These are phyloP conservation scores for Erithacus rubecula DNA, from an alignment of 2,797 vertebrate genomes.

Conservation along the genomic window DNA sequence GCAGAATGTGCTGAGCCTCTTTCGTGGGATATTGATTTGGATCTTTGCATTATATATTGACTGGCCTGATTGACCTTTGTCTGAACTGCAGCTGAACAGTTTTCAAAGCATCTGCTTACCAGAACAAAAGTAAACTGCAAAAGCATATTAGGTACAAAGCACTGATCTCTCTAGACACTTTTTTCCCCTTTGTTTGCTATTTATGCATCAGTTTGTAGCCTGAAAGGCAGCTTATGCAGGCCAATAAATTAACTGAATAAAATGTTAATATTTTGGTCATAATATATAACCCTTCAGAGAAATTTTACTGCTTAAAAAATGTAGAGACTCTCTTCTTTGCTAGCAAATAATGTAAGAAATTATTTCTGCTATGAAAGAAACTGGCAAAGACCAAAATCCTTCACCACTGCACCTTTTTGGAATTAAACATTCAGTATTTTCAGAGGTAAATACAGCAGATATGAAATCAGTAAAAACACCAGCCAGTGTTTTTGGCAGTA, in stretches of 20 bases:
- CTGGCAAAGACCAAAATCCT: not conserved
- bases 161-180: conserved; percentile 14
- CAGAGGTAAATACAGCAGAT: not conserved
- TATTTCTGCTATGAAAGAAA: not conserved
- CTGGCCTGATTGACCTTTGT: conserved; percentile 37
- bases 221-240: not conserved
- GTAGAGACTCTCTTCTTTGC: not conserved
- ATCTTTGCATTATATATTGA: conserved; percentile 13
- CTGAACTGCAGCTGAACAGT: conserved; percentile 64
- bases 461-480: not conserved
- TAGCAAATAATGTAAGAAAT: not conserved
- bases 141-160: conserved; percentile 59
- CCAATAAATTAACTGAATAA: not conserved
- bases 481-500: not conserved
- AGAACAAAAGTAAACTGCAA: conserved; percentile 65
- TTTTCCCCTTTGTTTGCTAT: conserved; percentile 14
- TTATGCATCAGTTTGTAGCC: conserved; percentile 25
- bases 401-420: not conserved
- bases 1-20: not conserved
- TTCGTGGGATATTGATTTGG: not conserved
- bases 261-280: not conserved
- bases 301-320: not conserved
- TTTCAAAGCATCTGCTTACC: conserved; percentile 57
- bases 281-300: not conserved
- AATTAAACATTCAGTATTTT: not conserved